A percentile compares a stretch with the other conserved stretches of the same genome.
phyloP scores from a whole-genome alignment of 2,113 vertebrate genomes.

The Ceyx margarethae region DNA sequence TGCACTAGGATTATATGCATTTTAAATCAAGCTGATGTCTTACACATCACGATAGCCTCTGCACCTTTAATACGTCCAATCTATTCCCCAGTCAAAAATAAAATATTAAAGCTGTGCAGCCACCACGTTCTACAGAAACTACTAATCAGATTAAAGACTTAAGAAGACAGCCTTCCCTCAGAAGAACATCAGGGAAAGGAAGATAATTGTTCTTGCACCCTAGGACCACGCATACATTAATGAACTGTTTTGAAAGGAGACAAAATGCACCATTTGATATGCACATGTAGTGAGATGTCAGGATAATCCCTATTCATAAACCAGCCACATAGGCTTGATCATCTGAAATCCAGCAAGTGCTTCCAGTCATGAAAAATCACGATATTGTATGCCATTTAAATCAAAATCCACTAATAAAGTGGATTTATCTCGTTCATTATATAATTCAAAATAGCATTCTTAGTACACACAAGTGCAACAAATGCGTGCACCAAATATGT shows the following conservation, averaged over 20 bases:
- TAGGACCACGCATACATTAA: not conserved
- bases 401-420: not conserved
- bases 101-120: not conserved
- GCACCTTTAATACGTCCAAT: not conserved
- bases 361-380: not conserved
- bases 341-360: not conserved
- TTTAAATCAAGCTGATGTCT: not conserved
- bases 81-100: not conserved
- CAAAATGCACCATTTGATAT: not conserved
- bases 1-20: too few relatives aligned
- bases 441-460: not conserved
- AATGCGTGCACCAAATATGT: not conserved
- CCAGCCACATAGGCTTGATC: not conserved
- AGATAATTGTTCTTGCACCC: not conserved
- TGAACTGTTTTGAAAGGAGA: not conserved
- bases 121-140: not conserved
- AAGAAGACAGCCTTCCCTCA: not conserved
- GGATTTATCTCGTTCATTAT: not conserved
- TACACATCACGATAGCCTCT: not conserved
- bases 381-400: not conserved
- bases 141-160: conserved; percentile 45
- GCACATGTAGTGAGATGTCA: not conserved
- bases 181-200: not conserved
- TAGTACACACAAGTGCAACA: not conserved
- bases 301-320: not conserved